Evolutionary conservation across 2,888 invertebrate species (phyloP).

Genomic region (Amaurobius ferox): DNA sequence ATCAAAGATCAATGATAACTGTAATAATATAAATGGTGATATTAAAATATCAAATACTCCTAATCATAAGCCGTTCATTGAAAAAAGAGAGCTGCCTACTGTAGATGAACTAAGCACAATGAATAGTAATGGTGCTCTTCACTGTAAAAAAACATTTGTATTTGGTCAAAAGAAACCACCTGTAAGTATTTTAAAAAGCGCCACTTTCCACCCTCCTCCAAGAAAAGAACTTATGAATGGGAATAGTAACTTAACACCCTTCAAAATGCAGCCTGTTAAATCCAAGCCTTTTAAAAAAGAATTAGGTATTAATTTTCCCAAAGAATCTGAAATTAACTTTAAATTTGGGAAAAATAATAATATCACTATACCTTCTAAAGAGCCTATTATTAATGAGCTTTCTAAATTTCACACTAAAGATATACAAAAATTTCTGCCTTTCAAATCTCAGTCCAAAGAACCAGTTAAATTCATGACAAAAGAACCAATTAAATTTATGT

Average conservation of each 20-base stretch:
- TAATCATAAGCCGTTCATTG: conserved; percentile 13
- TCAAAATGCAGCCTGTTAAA: conserved; percentile 15
- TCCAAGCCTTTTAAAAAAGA: conserved; percentile 35
- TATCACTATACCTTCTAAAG: neutral
- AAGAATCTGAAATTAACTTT: conserved; percentile 15
- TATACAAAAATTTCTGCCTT: no score
- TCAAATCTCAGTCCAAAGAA: neutral
- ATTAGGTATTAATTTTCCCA: conserved; percentile 1
- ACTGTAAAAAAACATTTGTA: conserved; percentile 15
- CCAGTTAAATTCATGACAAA: neutral
- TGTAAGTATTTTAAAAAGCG: conserved; percentile 24
- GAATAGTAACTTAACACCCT: conserved; percentile 14
- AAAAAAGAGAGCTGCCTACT: conserved; percentile 14
- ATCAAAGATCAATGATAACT: conserved; percentile 40
- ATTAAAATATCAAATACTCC: conserved; percentile 19
- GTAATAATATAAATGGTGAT: conserved; percentile 51
- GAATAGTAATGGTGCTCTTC: conserved; percentile 39
- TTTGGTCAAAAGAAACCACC: conserved; percentile 24
- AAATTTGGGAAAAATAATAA: conserved; percentile 38
- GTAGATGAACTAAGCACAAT: conserved; percentile 18
- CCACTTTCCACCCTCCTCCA: conserved; percentile 33
- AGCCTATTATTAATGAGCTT: neutral
- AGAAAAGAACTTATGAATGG: conserved; percentile 30
- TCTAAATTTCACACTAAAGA: neutral
- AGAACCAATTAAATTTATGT: neutral